A percentile compares a stretch with the other conserved stretches of the same genome.
Conservation (phyloP, 2,888 invertebrate genomes). For the Chesias legatella region DNA sequence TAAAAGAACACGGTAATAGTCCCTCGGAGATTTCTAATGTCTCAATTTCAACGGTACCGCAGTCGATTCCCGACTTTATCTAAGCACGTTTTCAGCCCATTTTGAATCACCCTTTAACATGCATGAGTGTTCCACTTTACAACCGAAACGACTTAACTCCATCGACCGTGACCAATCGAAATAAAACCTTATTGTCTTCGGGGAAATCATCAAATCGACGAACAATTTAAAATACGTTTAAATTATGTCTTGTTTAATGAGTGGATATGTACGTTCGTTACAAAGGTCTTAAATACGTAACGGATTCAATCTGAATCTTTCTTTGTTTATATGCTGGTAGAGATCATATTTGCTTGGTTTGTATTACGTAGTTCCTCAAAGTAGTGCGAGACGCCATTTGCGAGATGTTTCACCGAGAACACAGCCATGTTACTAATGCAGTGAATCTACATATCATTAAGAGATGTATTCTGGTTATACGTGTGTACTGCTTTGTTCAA, state of each 20-base stretch:
- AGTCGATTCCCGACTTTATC: too few relatives aligned
- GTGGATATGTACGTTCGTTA: constrained; percentile 45
- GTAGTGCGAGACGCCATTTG: constrained; percentile 40
- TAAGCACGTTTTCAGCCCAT: constrained; percentile 26
- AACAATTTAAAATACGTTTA: constrained; percentile 47
- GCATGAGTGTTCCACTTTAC: constrained; percentile 48
- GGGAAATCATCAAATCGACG: constrained; percentile 43
- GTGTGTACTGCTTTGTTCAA: constrained; percentile 77
- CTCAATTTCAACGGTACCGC: constrained; percentile 59
- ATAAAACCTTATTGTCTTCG: constrained; percentile 37
- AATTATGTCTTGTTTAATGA: constrained; percentile 81
- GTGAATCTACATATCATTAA: constrained; percentile 80
- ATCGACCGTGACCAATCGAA: constrained; percentile 29
- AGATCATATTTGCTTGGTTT: constrained; percentile 35
- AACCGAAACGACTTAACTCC: constrained; percentile 45
- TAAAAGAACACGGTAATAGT: constrained; percentile 78
- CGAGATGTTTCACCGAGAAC: constrained; percentile 77
- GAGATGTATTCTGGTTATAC: constrained; percentile 75
- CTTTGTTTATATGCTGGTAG: constrained; percentile 12
- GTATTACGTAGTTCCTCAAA: constrained; percentile 24
- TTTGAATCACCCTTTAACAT: constrained; percentile 37
- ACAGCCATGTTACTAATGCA: constrained; percentile 79
- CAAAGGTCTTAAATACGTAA: constrained; percentile 33
- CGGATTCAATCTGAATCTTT: constrained; percentile 9
- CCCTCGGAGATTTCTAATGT: constrained; percentile 77